Base-by-base conservation (phyloP, 2,888 invertebrate genomes). In the Aphrophora alni region DNA sequence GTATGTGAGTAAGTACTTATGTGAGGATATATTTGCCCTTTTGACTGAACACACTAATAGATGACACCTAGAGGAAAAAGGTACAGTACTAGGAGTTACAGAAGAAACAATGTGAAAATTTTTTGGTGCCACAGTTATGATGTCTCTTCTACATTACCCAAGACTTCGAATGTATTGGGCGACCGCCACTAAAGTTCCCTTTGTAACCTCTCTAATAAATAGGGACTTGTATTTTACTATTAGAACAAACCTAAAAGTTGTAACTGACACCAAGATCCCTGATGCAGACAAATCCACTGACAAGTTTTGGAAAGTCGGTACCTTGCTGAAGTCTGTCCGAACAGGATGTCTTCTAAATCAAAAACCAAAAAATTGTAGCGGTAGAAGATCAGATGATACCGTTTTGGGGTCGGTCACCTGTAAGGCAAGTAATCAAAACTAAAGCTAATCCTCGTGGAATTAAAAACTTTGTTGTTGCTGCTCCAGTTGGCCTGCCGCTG, bases 371-470 rank as follows among this genome's bases (percentile, higher is more conserved):
- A 82, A 84, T n/a, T 69, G 81, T 84, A 80, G 84, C 84, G 14
- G 83, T 85, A 59, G 85, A 86, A 69, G 86, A 86, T 74, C 85
- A 86, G 72, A 86, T 86, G 83, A 84, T 33, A 33, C 74, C 70
- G 7, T 38, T 33, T 33, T 33, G 33, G 33, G 33, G 33, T 33
- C 33, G 8, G 3, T 33, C 5, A 3, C 33, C 33, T 5, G 33
- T 8, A 5, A 33, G 33, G 8, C 33, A 33, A 33, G 33, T 33
- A 5, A 33, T 33, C 3, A 33, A 33, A 33, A 5, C 33, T 33
- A 33, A 33, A 8, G 5, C 33, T 5, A 33, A 33, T 33, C 33
- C 33, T 33, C 8, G 33, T 33, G 33, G 33, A 8, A 5, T 33
- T 5, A 33, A 33, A 33, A 33, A 5, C 3, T 33, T 33, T 33